Conservation (phyloP, 2,797 vertebrate genomes). For the Hydrophis major region DNA sequence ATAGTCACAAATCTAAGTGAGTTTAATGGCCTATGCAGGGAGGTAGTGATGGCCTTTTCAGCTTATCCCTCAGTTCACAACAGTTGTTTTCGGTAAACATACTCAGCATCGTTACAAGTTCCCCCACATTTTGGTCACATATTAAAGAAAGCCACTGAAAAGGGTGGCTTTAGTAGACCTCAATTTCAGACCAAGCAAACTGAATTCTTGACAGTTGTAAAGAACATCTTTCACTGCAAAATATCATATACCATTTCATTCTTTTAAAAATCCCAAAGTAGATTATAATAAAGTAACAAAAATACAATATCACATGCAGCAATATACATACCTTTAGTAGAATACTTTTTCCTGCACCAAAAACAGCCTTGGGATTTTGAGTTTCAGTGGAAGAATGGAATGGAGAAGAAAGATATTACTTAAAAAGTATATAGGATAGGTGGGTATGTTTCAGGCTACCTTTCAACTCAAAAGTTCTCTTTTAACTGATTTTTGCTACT, state of each 20-base stretch:
- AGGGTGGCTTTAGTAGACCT: not conserved
- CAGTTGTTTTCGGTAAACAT: not conserved
- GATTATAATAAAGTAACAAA: not conserved
- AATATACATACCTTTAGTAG: not conserved
- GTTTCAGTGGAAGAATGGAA: not conserved
- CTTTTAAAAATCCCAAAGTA: not conserved
- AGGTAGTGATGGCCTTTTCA: not conserved
- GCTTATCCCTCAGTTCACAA: not conserved
- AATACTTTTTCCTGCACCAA: not conserved
- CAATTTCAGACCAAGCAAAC: not conserved
- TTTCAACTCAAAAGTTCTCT: not conserved
- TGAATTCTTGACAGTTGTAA: not conserved
- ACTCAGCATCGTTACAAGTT: not conserved
- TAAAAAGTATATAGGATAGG: not conserved
- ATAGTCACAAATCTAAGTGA: not conserved
- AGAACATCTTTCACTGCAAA: not conserved
- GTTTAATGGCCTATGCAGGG: not conserved
- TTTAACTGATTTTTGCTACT: not conserved
- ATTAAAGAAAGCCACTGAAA: not conserved
- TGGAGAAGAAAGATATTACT: not conserved
- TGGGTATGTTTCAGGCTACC: not conserved
- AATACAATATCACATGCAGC: not conserved
- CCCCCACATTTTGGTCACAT: not conserved
- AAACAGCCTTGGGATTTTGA: not conserved
- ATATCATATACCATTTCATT: not conserved